A percentile compares a stretch with the other conserved stretches of the same genome.
These are phyloP conservation scores for Drosophila oshimai DNA, from an alignment of 1,140 invertebrate genomes.

Conservation along the genomic window DNA sequence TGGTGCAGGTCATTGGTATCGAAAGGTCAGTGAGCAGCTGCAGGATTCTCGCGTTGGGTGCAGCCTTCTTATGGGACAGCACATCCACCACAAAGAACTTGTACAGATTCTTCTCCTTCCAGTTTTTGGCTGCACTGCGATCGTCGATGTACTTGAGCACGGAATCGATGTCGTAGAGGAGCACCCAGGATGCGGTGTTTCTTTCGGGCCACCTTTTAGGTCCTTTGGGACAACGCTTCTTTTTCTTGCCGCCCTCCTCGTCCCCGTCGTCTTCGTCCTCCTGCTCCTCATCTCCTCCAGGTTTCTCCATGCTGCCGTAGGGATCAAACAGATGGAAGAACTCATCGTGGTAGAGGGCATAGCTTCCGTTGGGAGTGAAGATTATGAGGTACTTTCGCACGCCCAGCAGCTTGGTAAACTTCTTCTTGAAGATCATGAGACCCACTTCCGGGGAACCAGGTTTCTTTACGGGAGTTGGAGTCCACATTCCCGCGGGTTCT, in stretches of 20 bases:
- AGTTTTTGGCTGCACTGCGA: constrained; percentile 38
- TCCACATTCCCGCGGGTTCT: constrained; percentile 54
- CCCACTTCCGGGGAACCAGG: constrained; percentile 2
- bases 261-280: constrained; percentile 18
- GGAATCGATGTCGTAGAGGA: constrained; percentile 61
- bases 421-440: constrained; percentile 35
- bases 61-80: constrained; percentile 66
- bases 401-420: constrained; percentile 39
- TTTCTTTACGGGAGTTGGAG: constrained; percentile 7
- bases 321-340: constrained; percentile 85
- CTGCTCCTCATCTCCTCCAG: constrained; percentile 33
- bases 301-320: constrained; percentile 82
- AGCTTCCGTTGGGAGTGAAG: constrained; percentile 83
- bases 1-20: constrained; percentile 65
- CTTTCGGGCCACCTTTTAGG: constrained; percentile 63
- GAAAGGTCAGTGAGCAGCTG: constrained; percentile 72
- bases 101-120: constrained; percentile 59
- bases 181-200: constrained; percentile 77
- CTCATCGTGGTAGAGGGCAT: constrained; percentile 84
- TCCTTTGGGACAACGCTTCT: constrained; percentile 50
- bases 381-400: constrained; percentile 84
- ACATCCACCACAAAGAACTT: constrained; percentile 72
- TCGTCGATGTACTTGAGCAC: constrained; percentile 64
- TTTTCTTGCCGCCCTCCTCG: constrained; percentile 35
- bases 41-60: constrained; percentile 61